phyloP scores from a whole-genome alignment of 2,113 vertebrate species.

The Cyrtonyx montezumae region DNA sequence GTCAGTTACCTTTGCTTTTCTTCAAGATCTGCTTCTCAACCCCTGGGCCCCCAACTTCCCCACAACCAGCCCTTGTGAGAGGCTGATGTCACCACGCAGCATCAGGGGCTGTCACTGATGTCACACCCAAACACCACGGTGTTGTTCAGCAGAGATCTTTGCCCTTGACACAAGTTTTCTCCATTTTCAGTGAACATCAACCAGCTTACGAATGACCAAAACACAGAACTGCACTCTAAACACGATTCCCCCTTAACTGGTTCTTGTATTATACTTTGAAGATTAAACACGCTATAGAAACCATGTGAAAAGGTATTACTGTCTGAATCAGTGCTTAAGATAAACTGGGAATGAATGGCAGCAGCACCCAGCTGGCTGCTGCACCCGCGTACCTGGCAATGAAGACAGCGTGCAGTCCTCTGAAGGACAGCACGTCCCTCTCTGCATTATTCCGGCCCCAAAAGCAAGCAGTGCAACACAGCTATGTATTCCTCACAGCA shows the following conservation, averaged over 20 bases:
- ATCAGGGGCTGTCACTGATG: background rate
- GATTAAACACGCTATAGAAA: background rate
- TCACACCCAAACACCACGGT: background rate
- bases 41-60: background rate
- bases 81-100: background rate
- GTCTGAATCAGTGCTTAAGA: background rate
- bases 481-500: background rate
- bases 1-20: background rate
- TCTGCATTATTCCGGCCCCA: rapidly evolving
- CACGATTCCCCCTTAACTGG: background rate
- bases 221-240: background rate
- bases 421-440: background rate
- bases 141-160: background rate
- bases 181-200: background rate
- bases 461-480: background rate
- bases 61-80: background rate
- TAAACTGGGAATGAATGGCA: background rate
- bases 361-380: background rate
- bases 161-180: background rate
- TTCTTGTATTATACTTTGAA: background rate
- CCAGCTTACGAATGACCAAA: background rate
- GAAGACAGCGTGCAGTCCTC: background rate
- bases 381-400: background rate
- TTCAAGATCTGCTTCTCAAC: background rate
- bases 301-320: background rate